Evolutionary conservation across 1,140 invertebrate genomes (phyloP), one percentile per base, ranked within the genome.

Genomic region (Triops longicaudatus): DNA sequence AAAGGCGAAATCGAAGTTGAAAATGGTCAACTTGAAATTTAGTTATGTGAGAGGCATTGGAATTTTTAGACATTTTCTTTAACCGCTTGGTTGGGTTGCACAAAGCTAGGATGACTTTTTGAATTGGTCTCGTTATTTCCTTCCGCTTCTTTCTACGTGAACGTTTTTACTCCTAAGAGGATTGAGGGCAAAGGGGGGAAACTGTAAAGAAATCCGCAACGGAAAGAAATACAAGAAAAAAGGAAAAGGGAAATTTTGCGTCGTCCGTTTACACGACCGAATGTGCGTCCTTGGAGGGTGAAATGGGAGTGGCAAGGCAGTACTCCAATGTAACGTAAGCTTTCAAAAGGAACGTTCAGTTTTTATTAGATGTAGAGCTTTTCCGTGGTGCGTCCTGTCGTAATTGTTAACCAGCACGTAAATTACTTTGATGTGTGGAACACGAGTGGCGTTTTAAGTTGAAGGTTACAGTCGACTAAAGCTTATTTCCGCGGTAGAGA

Each of bases 61-160:
- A 17, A 6, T 63, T 63, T 63, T n/a, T 63, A 37, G 7, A 37
- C 2, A 37, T 4, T 4, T 37, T 37, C 31, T 22, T 63, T 63
- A 63, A 63, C 3, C 50, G 50, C 50, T 63, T 63, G 50, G 50
- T 63, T 63, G 50, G 50, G 50, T 44, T 2, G 14, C 50, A 6
- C 50, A 63, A 63, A 63, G 50, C 14, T 17, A 37, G 31, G 50
- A 17, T 22, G 17, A 10, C 17, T 63, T 63, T 63, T 63, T 63
- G 50, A 63, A 63, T 63, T 63, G 50, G 17, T 63, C 50, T 63
- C 50, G 50, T 63, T 63, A 63, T 63, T 63, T 63, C 50, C 50
- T 17, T 17, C 0, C 50, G 17, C n/a, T 22, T 63, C 22, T 63
- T 63, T 63, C 22, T 22, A 14, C 22, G 17, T n/a, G 14, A 63